phyloP scores from a whole-genome alignment of 2,797 vertebrate genomes.

The Cynopterus sphinx region DNA sequence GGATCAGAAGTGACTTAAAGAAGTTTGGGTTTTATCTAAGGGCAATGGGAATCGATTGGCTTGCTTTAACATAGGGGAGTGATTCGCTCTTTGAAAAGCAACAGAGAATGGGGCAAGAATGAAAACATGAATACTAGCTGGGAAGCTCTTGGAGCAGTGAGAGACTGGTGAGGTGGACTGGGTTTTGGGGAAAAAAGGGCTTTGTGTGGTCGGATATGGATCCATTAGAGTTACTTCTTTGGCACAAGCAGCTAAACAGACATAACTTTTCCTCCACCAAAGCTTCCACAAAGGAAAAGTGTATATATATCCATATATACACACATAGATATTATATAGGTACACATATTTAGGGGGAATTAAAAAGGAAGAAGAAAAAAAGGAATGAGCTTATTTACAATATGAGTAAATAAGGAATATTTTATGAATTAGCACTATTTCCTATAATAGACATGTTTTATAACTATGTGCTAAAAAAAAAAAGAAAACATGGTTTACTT shows the following conservation, averaged over 20 bases:
- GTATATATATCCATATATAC: background rate
- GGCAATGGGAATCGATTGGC: background rate
- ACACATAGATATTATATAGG: background rate
- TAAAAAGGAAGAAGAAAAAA: background rate
- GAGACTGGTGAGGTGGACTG: background rate
- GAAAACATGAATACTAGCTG: background rate
- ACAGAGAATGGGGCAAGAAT: background rate
- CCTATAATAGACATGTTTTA: slow-evolving; percentile 11
- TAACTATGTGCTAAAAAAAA: slow-evolving; percentile 4
- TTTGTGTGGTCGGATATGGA: background rate
- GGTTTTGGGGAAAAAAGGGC: background rate
- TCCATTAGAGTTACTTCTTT: background rate
- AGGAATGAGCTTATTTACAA: slow-evolving; percentile 1
- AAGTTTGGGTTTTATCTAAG: background rate
- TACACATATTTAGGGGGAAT: background rate
- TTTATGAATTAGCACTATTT: slow-evolving; percentile 47
- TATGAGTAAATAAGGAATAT: background rate
- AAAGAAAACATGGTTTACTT: background rate
- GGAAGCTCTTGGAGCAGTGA: background rate
- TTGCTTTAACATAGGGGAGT: background rate
- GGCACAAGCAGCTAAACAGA: background rate
- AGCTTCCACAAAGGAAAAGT: background rate
- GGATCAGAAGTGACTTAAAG: background rate
- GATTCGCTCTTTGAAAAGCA: background rate
- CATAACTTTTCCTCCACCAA: background rate